Base-by-base conservation (phyloP, 1,140 invertebrate species). In the Drosophila bocqueti region DNA sequence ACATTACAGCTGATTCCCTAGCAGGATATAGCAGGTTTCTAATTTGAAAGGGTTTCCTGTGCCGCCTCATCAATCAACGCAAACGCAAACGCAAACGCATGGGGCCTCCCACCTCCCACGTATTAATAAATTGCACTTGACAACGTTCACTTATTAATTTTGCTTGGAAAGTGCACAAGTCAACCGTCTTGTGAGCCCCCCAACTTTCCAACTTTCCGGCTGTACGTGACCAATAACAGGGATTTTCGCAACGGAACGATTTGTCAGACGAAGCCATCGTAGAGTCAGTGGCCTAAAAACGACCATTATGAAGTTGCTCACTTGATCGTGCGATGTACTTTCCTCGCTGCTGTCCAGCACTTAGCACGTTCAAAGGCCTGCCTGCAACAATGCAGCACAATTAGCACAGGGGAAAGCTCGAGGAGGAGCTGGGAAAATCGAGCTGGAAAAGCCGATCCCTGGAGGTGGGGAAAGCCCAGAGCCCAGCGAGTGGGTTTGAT, bases 271-370 rank as follows among this genome's bases (percentile, higher is more conserved):
- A 54, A 83, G 78, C 58, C 85, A 90, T 90, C 78, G 82, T 90
- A 75, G 78, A 87, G 87, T 91, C 87, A 91, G 76, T 84, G 87
- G 79, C 87, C 87, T 83, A 85, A 76, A 91, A 82, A 83, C 69
- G 59, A 77, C 64, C 74, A 81, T 91, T 87, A 91, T 82, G 87
- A 83, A 91, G 81, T 87, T 92, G 91, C 86, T 92, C 91, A 92
- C 91, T 92, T 92, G 83, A 92, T 84, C 91, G 91, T 91, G 81
- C 91, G 92, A 92, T 91, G 91, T 92, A 87, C 91, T 78, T 81
- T 73, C 74, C 66, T 60, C n/a, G n/a, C n/a, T 72, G 64, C 77
- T 89, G 84, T 55, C 81, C 77, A 68, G 81, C 84, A 89, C 83
- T 89, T 89, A 62, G 83, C 83, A 89, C 84, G 83, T 89, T 57